Percentiles rank a stretch among this genome's conserved stretches.
Conservation (phyloP, 2,113 vertebrate species). For the Macaca fascicularis region T2T-MFA8v1.1 NC_088394.1:47932001-47932500, state of each 20-base stretch:
- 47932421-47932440: neutral
- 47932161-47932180: conserved; percentile 9
- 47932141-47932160: neutral
- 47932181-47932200: conserved; percentile 37
- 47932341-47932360: neutral
- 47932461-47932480: no score
- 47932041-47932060: neutral
- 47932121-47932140: neutral
- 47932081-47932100: neutral
- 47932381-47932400: neutral
- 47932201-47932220: neutral
- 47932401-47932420: neutral
- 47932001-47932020: neutral
- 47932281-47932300: neutral
- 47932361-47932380: neutral
- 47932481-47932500: neutral
- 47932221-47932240: conserved; percentile 53
- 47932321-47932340: fast-evolving
- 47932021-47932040: neutral
- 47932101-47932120: neutral
- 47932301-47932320: neutral
- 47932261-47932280: neutral
- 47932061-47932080: neutral
- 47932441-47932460: neutral
- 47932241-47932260: neutral